A percentile compares a stretch with the other conserved stretches of the same genome.
These are phyloP conservation scores for Notolepis coatsorum DNA, from an alignment of 2,797 vertebrate genomes.

Conservation along the genomic window DNA sequence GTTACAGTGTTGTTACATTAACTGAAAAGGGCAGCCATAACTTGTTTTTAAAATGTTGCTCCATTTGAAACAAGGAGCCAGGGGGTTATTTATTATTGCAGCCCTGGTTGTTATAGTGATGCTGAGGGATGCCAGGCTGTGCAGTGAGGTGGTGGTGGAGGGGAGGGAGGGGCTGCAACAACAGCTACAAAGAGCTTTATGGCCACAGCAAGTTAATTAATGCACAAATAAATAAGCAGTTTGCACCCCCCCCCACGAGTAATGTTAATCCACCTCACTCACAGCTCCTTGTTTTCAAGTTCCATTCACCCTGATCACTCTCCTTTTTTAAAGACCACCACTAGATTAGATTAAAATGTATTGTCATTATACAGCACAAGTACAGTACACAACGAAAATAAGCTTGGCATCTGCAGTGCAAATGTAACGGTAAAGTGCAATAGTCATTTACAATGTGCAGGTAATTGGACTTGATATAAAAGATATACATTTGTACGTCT, in stretches of 20 bases:
- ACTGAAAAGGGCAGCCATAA: too few relatives aligned
- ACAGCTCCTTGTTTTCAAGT: conserved; percentile 23
- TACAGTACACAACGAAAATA: too few relatives aligned
- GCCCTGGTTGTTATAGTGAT: conserved; percentile 84
- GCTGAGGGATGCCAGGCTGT: conserved; percentile 75
- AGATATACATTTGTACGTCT: too few relatives aligned
- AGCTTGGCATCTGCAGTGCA: too few relatives aligned
- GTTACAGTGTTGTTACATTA: neutral
- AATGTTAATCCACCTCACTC: conserved; percentile 50
- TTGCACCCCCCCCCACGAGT: conserved; percentile 38
- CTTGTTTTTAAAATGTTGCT: too few relatives aligned
- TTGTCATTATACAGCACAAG: too few relatives aligned
- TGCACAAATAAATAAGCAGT: conserved; percentile 74
- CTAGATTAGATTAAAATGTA: too few relatives aligned
- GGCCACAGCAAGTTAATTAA: conserved; percentile 74
- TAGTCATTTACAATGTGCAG: too few relatives aligned
- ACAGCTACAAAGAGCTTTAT: conserved; percentile 68
- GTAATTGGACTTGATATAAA: too few relatives aligned
- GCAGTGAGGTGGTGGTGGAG: conserved; percentile 63
- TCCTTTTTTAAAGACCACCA: too few relatives aligned
- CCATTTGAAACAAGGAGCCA: conserved; percentile 3
- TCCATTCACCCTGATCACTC: conserved; percentile 7
- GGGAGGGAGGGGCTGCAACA: conserved; percentile 35
- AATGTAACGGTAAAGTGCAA: too few relatives aligned
- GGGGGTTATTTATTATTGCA: conserved; percentile 72